Evolutionary conservation across 2,113 vertebrate genomes (phyloP).

Genomic region (Ageneiosus marmoratus): DNA sequence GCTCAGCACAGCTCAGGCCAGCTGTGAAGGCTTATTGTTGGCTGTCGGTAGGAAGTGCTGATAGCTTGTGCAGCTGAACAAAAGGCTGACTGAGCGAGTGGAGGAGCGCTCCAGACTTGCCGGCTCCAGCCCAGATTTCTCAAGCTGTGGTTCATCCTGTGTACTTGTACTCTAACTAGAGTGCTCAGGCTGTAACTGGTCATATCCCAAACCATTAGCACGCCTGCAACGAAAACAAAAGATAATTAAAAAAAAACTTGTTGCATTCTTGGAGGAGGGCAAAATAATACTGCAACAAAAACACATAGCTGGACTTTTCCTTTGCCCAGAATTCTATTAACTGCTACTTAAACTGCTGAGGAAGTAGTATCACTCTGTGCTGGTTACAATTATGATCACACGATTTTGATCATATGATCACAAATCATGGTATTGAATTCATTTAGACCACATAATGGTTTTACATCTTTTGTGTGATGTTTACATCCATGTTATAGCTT

Average conservation of each 20-base stretch:
- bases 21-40: constrained; percentile 85
- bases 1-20: constrained; percentile 77
- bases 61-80: constrained; percentile 87
- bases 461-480: neutral
- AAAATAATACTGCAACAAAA: neutral
- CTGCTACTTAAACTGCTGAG: neutral
- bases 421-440: neutral
- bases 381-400: neutral
- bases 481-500: neutral
- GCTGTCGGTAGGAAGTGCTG: constrained; percentile 83
- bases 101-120: constrained; percentile 81
- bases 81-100: constrained; percentile 82
- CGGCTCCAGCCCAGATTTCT: constrained; percentile 84
- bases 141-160: constrained; percentile 47
- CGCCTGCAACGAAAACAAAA: neutral
- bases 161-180: constrained; percentile 22
- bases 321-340: neutral
- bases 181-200: constrained; percentile 13
- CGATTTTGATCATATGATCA: too few relatives aligned
- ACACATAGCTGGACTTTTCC: neutral
- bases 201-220: constrained; percentile 11
- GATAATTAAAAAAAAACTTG: neutral
- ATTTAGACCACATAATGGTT: neutral
- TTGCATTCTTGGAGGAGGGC: neutral
- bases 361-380: neutral